A percentile compares a stretch with the other conserved stretches of the same genome.
These are phyloP conservation scores for Thamnophis sirtalis DNA, from an alignment of 2,113 vertebrate genomes.

Conservation along the genomic window DNA sequence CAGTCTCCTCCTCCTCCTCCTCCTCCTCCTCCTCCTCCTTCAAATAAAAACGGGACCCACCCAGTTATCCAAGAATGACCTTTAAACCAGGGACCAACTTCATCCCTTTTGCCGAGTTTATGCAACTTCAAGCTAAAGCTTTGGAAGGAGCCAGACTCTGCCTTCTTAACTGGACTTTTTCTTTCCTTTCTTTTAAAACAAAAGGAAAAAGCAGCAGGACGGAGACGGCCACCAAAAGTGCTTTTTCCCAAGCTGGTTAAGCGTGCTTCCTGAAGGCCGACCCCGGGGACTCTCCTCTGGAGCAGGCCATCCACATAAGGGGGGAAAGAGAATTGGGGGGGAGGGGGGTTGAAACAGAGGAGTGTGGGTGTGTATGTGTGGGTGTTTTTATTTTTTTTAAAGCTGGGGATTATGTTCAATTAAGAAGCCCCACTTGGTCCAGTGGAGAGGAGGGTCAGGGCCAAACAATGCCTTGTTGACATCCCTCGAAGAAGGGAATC, in stretches of 20 bases:
- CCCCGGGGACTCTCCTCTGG: conserved; percentile 32
- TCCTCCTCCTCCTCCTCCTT: too few species aligned
- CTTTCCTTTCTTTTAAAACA: background rate
- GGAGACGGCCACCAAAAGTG: background rate
- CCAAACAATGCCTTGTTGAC: conserved; percentile 66
- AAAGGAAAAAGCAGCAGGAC: background rate
- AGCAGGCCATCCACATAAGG: conserved; percentile 10
- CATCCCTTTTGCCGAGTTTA: background rate
- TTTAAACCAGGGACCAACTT: background rate
- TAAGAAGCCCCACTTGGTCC: conserved; percentile 70
- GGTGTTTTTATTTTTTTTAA: background rate
- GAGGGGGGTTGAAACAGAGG: conserved; percentile 40
- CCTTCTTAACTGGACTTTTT: background rate
- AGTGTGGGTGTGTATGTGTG: conserved; percentile 51
- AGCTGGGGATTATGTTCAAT: conserved; percentile 75
- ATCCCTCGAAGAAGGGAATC: conserved; percentile 60
- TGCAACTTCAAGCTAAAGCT: background rate
- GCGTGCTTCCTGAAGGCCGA: conserved; percentile 31
- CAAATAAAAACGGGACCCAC: background rate
- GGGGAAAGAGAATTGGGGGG: background rate
- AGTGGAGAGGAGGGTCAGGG: conserved; percentile 64
- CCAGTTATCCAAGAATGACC: background rate
- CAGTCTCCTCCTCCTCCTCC: too few species aligned
- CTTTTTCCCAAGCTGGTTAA: background rate
- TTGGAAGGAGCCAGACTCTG: background rate